Base-by-base conservation (phyloP, 1,140 invertebrate genomes). In the Andricus grossulariae region DNA sequence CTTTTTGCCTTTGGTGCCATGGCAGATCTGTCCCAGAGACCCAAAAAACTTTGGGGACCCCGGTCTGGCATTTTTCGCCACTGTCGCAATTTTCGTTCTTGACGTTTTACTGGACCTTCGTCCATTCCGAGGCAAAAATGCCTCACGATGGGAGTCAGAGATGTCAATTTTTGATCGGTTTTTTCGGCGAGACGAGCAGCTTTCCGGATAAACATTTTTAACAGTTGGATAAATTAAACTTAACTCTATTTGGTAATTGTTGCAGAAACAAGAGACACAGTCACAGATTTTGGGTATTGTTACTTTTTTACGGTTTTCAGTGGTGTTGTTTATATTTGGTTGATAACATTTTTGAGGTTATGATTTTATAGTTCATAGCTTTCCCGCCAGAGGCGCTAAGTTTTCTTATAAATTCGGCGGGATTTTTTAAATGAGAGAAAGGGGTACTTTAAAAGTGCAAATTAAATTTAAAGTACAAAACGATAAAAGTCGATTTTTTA, bases 11-110 rank as follows among this genome's bases (percentile, higher is more conserved):
- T 39, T 7, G 25, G 15, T 15, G 16, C 32, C n/a, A 13, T 15
- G 1, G 15, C 12, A n/a, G 60, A n/a, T 45, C 10, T 66, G n/a
- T 66, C 60, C 11, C 25, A 66, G 8, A 66, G 13, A 15, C 4
- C 15, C 0, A 66, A 39, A 18, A 66, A 39, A 39, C 60, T 66
- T 39, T 39, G 32, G 2, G 12, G 25, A 16, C 13, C 7, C 39
- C 25, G 13, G 0, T 45, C 60, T 6, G 60, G 60, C 13, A 39
- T 4, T 66, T 66, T 39, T 66, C 25, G 21, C 60, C 60, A 66
- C 16, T 66, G 0, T 39, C 60, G 25, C n/a, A 66, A 66, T 66
- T 66, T 66, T 16, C 32, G 32, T 66, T 45, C 25, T 66, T 66
- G 60, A 6, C 60, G 60, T 8, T 66, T 66, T 10, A n/a, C 60